Evolutionary conservation across 2,888 invertebrate species (phyloP).

Genomic region (Ceramica pisi): DNA sequence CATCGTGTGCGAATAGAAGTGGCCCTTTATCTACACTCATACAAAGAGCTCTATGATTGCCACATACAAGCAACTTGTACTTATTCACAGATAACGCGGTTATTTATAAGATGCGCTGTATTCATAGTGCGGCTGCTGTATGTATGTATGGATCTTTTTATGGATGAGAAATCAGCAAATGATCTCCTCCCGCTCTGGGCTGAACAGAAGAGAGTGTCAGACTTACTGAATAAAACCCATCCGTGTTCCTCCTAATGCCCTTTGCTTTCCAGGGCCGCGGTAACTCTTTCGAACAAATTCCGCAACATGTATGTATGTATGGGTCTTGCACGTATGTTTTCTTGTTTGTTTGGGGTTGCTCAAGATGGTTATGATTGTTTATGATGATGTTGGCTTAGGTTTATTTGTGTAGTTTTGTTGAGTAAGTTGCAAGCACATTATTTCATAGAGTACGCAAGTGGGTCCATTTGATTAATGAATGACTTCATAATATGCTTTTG

Average conservation of each 20-base stretch:
- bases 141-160: no score
- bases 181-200: no score
- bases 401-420: constrained; percentile 23
- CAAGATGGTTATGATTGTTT: constrained; percentile 11
- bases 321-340: neutral
- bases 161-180: no score
- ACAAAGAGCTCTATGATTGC: constrained; percentile 82
- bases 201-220: no score
- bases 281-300: no score
- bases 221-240: no score
- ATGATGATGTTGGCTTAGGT: neutral
- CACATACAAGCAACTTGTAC: constrained; percentile 73
- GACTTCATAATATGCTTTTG: neutral
- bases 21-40: constrained; percentile 79
- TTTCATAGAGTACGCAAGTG: neutral
- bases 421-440: constrained; percentile 9
- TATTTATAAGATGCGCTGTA: constrained; percentile 86
- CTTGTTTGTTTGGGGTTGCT: constrained; percentile 24
- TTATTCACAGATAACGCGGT: constrained; percentile 79
- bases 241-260: no score
- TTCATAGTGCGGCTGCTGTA: constrained; percentile 74
- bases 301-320: constrained; percentile 13
- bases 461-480: neutral
- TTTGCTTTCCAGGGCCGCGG: no score
- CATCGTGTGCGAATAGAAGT: constrained; percentile 68